Conservation (phyloP, 2,888 invertebrate genomes). For the Lingula anatina region DNA sequence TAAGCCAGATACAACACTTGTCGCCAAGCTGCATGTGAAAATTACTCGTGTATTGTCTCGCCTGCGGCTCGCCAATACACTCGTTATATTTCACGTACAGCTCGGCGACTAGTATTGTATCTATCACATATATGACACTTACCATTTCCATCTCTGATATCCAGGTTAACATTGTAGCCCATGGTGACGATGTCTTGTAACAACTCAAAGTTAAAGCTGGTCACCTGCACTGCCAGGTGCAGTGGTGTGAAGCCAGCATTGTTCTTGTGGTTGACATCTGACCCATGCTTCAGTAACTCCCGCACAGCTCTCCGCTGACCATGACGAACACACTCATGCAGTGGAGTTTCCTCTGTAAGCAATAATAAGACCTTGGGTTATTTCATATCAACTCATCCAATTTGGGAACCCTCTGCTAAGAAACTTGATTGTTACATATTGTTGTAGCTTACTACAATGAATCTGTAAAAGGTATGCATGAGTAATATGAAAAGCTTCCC, state of each 20-base stretch:
- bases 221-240: conserved; percentile 33
- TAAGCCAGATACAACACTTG: no score
- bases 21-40: no score
- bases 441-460: no score
- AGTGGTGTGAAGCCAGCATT: conserved; percentile 33
- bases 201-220: conserved; percentile 30
- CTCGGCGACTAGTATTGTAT: no score
- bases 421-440: no score
- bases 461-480: no score
- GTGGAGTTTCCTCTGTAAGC: conserved; percentile 37
- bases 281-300: conserved; percentile 35
- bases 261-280: conserved; percentile 44
- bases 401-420: no score
- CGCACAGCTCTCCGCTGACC: conserved; percentile 34
- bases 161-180: conserved; percentile 42
- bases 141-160: conserved; percentile 25
- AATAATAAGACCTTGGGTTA: background rate
- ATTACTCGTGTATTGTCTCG: no score
- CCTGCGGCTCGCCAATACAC: no score
- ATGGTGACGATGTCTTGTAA: conserved; percentile 28
- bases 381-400: no score
- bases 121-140: background rate
- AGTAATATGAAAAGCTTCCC: no score
- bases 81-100: no score
- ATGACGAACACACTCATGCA: conserved; percentile 45